Base-by-base conservation (phyloP, 2,113 vertebrate species). In the Pelobates fuscus region DNA sequence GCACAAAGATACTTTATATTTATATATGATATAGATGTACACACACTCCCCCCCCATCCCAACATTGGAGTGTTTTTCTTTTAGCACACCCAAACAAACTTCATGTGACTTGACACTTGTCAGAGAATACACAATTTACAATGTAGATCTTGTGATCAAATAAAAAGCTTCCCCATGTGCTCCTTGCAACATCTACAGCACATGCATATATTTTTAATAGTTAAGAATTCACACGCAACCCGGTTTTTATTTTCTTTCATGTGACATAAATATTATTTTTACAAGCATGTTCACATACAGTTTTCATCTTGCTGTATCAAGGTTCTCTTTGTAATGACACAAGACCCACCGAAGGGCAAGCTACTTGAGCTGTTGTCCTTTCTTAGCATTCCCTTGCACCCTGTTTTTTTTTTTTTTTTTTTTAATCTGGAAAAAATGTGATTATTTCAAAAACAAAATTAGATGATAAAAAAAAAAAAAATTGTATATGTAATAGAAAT, bases 381-480 rank as follows among this genome's bases (percentile, higher is more conserved):
- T 15, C 46, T 52, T 41, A 41, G 7, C 7, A 41, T 8, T 41
- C 7, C 37, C 2, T 41, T 12, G 14, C 14, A 41, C 7, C n/a
- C n/a, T n/a, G n/a, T n/a, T n/a, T 41, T 41, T 55, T 55, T 8
- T 20, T 55, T 5, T 55, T 55, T 20, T 37, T 21, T n/a, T 55
- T 83, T 74, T 80, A 82, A 81, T 87, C 70, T 86, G 81, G 82
- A 64, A 84, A 83, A 80, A 91, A 87, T 89, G 86, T 86, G 82
- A 87, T 92, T 91, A 87, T 83, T 84, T 80, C 78, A 78, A 68
- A 84, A 86, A 87, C 82, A 87, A 92, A 93, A 94, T 89, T 89
- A 81, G 85, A 88, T 90, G n/a, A n/a, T n/a, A n/a, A n/a, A n/a
- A n/a, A n/a, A n/a, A n/a, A 80, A 86, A 93, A 85, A 84, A 91